Conservation (phyloP, 2,888 invertebrate genomes). For the Onthophagus sagittarius region DNA sequence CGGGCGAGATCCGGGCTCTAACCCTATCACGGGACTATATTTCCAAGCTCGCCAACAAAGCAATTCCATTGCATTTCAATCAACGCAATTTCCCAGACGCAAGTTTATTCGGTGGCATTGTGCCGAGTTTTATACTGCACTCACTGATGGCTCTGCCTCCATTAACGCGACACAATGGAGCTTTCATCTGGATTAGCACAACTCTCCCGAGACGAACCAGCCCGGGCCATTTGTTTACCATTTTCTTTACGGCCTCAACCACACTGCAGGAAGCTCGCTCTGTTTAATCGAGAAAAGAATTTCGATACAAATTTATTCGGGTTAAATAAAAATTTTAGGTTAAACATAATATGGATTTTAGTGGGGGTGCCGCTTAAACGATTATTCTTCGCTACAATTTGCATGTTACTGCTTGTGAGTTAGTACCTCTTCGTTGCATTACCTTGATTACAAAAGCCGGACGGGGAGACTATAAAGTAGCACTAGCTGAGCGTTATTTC, state of each 20-base stretch:
- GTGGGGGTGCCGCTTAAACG: not conserved
- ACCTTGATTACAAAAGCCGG: constrained; percentile 33
- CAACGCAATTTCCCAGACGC: constrained; percentile 44
- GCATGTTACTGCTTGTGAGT: constrained; percentile 20
- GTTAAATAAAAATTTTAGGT: not conserved
- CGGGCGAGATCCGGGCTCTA: constrained; percentile 15
- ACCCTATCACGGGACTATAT: constrained; percentile 27
- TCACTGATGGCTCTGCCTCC: constrained; percentile 42
- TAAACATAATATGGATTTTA: not conserved
- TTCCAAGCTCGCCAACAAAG: constrained; percentile 25
- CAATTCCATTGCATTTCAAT: constrained; percentile 42
- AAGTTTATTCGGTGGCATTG: constrained; percentile 37
- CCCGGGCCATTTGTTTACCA: constrained; percentile 36
- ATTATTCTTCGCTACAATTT: constrained; percentile 12
- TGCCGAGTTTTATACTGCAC: constrained; percentile 37
- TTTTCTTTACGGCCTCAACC: constrained; percentile 24
- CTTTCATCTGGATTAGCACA: constrained; percentile 48
- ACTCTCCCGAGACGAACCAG: constrained; percentile 40
- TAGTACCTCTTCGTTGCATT: constrained; percentile 25
- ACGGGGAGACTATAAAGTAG: constrained; percentile 8
- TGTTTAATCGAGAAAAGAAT: not conserved
- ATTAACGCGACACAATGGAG: constrained; percentile 43
- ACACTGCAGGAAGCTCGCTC: not conserved
- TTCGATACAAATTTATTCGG: not conserved
- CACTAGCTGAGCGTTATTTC: constrained; percentile 1